Conservation (phyloP, 2,113 vertebrate genomes). For the Pteronura brasiliensis region DNA sequence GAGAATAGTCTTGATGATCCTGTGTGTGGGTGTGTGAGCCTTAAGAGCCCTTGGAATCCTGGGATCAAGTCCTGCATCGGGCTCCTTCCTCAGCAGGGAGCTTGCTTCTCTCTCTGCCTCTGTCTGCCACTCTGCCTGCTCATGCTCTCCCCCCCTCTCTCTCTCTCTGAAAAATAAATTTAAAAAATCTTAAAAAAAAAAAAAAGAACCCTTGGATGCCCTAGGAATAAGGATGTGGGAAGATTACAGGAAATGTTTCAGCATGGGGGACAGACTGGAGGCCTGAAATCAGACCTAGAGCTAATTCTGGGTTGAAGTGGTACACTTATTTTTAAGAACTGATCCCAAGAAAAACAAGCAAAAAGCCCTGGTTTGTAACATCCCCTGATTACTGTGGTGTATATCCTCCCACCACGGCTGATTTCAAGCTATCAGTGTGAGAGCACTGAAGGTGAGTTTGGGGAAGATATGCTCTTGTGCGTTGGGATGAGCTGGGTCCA, state of each 20-base stretch:
- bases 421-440: not conserved
- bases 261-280: not conserved
- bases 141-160: too few species aligned
- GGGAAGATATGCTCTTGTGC: fast-evolving
- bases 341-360: not conserved
- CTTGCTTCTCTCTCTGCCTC: too few species aligned
- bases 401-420: not conserved
- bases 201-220: not conserved
- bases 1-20: not conserved
- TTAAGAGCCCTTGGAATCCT: not conserved
- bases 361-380: not conserved
- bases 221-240: not conserved
- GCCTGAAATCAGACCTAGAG: not conserved
- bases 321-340: not conserved
- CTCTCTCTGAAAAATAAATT: too few species aligned
- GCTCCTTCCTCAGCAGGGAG: too few species aligned
- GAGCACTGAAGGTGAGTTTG: not conserved
- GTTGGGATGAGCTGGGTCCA: not conserved
- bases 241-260: not conserved
- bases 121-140: too few species aligned
- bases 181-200: too few species aligned
- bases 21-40: too few species aligned
- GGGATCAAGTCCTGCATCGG: too few species aligned
- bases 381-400: not conserved
- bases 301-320: not conserved